These are phyloP conservation scores for Ochlodes sylvanus DNA, from an alignment of 2,888 invertebrate species.

Conservation along the genomic window DNA sequence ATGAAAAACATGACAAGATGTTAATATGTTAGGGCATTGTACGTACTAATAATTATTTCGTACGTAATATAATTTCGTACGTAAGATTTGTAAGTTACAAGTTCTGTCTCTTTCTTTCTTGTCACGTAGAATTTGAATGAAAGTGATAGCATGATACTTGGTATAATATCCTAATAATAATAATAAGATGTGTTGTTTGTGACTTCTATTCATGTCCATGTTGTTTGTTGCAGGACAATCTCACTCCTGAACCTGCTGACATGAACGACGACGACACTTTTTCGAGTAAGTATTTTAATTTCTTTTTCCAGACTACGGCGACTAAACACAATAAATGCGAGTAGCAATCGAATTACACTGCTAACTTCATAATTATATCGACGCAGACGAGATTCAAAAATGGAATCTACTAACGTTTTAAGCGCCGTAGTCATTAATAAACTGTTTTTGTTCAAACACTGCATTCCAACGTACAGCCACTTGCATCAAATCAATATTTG, in stretches of 20 bases:
- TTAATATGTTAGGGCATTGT: too few species aligned
- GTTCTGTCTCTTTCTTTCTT: too few species aligned
- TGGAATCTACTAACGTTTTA: background rate
- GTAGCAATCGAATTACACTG: background rate
- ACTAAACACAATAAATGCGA: background rate
- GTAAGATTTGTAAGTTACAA: too few species aligned
- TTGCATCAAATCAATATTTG: slow-evolving; percentile 81
- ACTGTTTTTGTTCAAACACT: slow-evolving; percentile 3
- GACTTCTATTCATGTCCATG: background rate
- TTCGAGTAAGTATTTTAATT: slow-evolving; percentile 83
- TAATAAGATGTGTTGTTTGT: background rate
- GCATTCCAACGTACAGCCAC: slow-evolving; percentile 60
- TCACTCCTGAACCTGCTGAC: slow-evolving; percentile 88
- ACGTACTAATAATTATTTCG: too few species aligned
- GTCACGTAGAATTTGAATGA: too few species aligned
- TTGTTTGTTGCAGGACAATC: slow-evolving; percentile 87
- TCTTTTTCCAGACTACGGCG: slow-evolving; percentile 3
- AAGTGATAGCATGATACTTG: too few species aligned
- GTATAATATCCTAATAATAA: too few species aligned
- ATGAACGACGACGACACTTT: slow-evolving; percentile 89
- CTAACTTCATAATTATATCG: background rate
- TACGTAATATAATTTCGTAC: too few species aligned
- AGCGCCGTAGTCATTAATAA: slow-evolving; percentile 16
- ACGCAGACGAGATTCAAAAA: background rate
- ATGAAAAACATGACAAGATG: too few species aligned